Conservation (phyloP, 2,888 invertebrate species). For the Eupeodes latifasciatus region DNA sequence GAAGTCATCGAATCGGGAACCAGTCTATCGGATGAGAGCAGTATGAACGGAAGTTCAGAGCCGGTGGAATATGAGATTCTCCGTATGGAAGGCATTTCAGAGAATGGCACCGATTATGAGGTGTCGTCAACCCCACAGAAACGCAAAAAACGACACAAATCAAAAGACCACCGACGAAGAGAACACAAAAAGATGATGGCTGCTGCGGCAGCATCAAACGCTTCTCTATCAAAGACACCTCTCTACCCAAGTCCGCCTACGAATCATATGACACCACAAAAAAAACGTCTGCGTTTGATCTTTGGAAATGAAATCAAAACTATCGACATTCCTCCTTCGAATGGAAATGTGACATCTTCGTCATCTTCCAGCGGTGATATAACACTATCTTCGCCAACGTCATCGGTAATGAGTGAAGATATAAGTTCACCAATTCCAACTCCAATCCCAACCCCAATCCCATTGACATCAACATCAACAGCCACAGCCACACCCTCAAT, state of each 20-base stretch:
- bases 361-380: conserved; percentile 59
- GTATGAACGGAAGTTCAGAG: conserved; percentile 80
- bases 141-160: conserved; percentile 87
- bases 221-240: conserved; percentile 49
- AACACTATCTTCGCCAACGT: conserved; percentile 68
- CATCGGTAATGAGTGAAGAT: conserved; percentile 63
- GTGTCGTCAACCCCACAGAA: conserved; percentile 79
- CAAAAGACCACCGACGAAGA: conserved; percentile 83
- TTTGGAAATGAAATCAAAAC: conserved; percentile 95
- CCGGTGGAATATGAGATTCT: conserved; percentile 93
- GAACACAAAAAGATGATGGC: conserved; percentile 65
- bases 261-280: conserved; percentile 87
- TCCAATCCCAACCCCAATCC: conserved; percentile 33
- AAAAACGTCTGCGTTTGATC: conserved; percentile 93
- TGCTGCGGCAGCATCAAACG: conserved; percentile 48
- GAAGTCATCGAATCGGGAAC: conserved; percentile 93
- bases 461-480: conserved; percentile 60
- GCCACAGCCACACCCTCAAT: conserved; percentile 46
- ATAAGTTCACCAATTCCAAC: background rate
- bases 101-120: conserved; percentile 81
- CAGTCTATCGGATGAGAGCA: conserved; percentile 87
- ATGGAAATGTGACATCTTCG: conserved; percentile 67
- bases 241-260: conserved; percentile 76
- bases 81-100: conserved; percentile 90
- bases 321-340: conserved; percentile 91